Base-by-base conservation (phyloP, 2,888 invertebrate species). In the Trichacis sp. region DNA sequence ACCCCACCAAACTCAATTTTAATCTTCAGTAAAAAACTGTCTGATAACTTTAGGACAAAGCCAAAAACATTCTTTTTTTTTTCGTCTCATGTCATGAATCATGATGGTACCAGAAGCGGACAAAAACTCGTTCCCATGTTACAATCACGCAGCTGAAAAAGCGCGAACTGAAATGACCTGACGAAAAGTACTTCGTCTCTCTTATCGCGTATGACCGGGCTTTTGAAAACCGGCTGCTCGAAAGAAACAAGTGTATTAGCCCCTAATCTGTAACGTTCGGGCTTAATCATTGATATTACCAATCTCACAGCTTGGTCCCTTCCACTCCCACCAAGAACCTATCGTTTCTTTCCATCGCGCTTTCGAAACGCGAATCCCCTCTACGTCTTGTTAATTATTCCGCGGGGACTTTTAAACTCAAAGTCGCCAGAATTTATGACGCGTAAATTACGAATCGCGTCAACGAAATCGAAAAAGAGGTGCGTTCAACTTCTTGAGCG, bases 171-270 rank as follows among this genome's bases (percentile, higher is more conserved):
- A 50, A 68, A 66, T 66, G 65, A 72, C 73, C 70, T 61, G 71
- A 73, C 73, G 74, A 75, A 71, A 74, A 69, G 70, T 72, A 73
- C 72, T 73, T 71, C 69, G 72, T 73, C 65, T 71, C 65, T 63
- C 72, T 75, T 75, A 74, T 76, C 75, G 61, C 49, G 72, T 73
- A 69, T 69, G 73, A 76, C 75, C 76, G 72, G 64, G 64, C 50
- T 53, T 59, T 58, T 58, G 48, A 19, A 33, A 30, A 30, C 51
- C 15, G 60, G 46, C 46, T 24, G 42, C 47, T 58, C 38, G 65
- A 57, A 54, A 68, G 58, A 69, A 71, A 76, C 75, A 71, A 72
- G 70, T 76, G 73, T 76, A 76, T 76, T 75, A 75, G 72, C 63
- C 58, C 60, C 64, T 73, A 74, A 74, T 74, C 73, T 72, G 68